phyloP scores from a whole-genome alignment of 2,113 vertebrate species.

The Paracanthobrama guichenoti region DNA sequence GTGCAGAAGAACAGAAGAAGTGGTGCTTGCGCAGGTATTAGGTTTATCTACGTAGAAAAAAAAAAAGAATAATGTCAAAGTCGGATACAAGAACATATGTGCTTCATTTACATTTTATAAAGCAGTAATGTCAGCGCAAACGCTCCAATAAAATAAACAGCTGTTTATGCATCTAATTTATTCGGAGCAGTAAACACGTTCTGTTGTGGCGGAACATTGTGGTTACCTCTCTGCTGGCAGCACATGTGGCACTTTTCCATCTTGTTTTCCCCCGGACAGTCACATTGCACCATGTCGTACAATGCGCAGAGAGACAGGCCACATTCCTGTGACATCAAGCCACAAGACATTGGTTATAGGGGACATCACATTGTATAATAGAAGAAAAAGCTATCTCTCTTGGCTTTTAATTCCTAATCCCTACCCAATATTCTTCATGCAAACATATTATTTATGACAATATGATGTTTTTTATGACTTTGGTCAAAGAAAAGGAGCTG shows the following conservation, averaged over 20 bases:
- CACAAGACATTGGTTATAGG: background rate
- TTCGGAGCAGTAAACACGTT: conserved; percentile 58
- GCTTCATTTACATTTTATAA: conserved; percentile 8
- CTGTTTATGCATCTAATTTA: conserved; percentile 28
- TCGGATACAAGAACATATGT: background rate
- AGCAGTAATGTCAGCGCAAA: conserved; percentile 28
- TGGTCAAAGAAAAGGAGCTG: background rate
- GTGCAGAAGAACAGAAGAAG: conserved; percentile 65
- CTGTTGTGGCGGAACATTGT: background rate
- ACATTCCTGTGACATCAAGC: conserved; percentile 67
- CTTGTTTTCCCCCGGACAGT: conserved; percentile 68
- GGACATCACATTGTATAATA: background rate
- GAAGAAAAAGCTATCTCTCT: background rate
- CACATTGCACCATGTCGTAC: conserved; percentile 72
- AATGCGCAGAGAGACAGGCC: conserved; percentile 67
- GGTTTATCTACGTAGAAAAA: conserved; percentile 62
- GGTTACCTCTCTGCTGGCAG: conserved; percentile 77
- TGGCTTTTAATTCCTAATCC: background rate
- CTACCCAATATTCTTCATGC: background rate
- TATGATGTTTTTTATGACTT: background rate
- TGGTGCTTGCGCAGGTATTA: conserved; percentile 75
- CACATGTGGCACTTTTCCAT: conserved; percentile 76
- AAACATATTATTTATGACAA: conserved; percentile 7
- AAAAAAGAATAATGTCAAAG: background rate
- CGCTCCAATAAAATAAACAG: conserved; percentile 14